A percentile compares a stretch with the other conserved stretches of the same genome.
Conservation (phyloP, 2,888 invertebrate species). For the Dicycla oo region DNA sequence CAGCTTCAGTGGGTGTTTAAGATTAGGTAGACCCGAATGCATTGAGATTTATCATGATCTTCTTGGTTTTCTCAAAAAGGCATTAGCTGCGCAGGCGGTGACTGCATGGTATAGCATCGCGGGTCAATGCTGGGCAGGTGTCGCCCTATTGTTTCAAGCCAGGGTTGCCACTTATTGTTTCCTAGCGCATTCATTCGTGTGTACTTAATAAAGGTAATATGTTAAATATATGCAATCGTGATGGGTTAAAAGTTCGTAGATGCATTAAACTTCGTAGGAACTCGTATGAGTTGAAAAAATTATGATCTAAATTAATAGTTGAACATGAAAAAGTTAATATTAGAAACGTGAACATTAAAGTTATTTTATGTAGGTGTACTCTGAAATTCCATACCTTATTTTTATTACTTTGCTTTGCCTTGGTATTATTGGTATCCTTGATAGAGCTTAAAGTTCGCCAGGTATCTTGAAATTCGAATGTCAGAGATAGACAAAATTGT, state of each 20-base stretch:
- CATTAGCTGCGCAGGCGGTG: conserved; percentile 64
- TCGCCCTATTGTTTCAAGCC: conserved; percentile 66
- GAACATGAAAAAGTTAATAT: conserved; percentile 30
- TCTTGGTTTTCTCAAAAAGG: conserved; percentile 62
- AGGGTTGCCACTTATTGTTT: conserved; percentile 59
- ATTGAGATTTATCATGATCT: conserved; percentile 55
- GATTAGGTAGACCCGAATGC: conserved; percentile 45
- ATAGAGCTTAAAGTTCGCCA: background rate
- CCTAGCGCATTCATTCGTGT: conserved; percentile 27
- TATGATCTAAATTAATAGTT: conserved; percentile 38
- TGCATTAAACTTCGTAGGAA: conserved; percentile 35
- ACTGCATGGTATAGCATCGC: conserved; percentile 39
- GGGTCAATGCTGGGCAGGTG: conserved; percentile 71
- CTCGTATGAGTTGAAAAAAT: conserved; percentile 44
- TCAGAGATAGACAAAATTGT: background rate
- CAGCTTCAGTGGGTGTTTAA: conserved; percentile 17
- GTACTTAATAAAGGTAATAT: conserved; percentile 42
- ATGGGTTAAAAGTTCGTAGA: conserved; percentile 53
- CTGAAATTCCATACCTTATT: background rate
- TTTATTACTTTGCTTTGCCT: background rate
- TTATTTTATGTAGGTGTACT: background rate
- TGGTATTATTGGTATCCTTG: background rate
- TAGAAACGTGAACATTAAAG: conserved; percentile 3
- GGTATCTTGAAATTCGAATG: no score
- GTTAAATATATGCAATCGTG: conserved; percentile 48